Evolutionary conservation across 2,888 invertebrate genomes (phyloP).

Genomic region (Gibbula magus): DNA sequence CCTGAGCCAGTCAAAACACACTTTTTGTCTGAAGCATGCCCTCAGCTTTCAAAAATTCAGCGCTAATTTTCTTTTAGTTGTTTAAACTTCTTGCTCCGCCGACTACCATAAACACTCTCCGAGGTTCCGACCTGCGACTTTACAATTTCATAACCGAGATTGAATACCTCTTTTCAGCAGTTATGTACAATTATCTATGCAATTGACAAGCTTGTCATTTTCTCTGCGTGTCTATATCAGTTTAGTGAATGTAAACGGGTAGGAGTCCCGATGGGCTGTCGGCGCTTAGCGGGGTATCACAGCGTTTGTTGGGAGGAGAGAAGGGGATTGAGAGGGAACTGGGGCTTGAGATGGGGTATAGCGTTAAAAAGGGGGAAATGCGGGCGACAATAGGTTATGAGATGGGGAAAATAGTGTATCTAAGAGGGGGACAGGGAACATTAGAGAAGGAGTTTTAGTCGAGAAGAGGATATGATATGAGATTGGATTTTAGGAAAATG

Average conservation of each 20-base stretch:
- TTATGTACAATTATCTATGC: constrained; percentile 8
- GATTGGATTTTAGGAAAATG: too few relatives aligned
- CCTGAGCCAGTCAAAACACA: constrained; percentile 11
- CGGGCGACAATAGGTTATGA: too few relatives aligned
- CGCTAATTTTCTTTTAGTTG: neutral
- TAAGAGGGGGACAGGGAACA: too few relatives aligned
- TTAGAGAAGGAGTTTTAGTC: too few relatives aligned
- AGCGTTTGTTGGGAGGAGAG: neutral
- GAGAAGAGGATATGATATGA: too few relatives aligned
- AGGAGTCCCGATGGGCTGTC: constrained; percentile 21
- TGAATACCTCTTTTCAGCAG: neutral
- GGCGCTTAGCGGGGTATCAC: neutral
- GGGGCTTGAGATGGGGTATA: constrained; percentile 1
- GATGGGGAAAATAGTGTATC: too few relatives aligned
- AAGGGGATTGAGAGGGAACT: constrained; percentile 1
- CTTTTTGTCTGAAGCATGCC: neutral
- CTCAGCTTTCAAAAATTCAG: neutral
- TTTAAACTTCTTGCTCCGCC: constrained; percentile 17
- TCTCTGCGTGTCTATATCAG: neutral
- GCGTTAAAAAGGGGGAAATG: neutral
- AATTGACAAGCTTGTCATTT: constrained; percentile 14
- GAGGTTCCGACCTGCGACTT: neutral
- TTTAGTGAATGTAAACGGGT: neutral
- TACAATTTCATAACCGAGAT: neutral
- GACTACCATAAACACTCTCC: neutral